Percentiles rank a stretch among this genome's conserved stretches.
Conservation (phyloP, 92 coral and sea anemone species). For the Paramuricea clavata region DNA sequence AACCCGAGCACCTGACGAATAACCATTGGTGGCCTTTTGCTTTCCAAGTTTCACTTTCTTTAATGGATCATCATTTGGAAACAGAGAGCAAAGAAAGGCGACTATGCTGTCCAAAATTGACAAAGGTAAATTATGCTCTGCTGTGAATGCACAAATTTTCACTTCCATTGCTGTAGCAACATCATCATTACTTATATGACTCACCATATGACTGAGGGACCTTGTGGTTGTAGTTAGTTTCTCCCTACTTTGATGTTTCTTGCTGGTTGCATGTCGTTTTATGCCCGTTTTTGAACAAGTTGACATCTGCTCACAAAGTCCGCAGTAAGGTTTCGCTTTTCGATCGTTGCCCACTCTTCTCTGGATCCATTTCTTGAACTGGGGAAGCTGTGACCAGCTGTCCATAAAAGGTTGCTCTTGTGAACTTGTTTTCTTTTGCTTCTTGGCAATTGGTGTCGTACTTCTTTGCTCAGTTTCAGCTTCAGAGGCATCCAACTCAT, state of each 20-base stretch:
- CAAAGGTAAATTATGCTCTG: constrained; percentile 9
- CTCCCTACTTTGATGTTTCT: background rate
- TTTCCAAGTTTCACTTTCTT: constrained; percentile 28
- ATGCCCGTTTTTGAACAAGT: constrained; percentile 1
- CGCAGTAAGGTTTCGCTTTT: background rate
- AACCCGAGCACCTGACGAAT: background rate
- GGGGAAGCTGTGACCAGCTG: constrained; percentile 8
- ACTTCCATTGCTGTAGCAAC: background rate
- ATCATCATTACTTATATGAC: background rate
- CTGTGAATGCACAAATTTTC: background rate
- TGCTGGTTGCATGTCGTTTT: constrained; percentile 11
- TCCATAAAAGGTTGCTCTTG: constrained; percentile 5
- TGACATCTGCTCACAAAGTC: background rate
- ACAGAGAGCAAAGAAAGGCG: background rate
- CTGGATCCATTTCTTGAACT: background rate
- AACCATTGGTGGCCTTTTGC: constrained; percentile 19
- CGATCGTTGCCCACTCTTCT: background rate
- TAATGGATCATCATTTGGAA: background rate
- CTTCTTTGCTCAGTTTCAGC: no score
- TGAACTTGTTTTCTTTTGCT: background rate
- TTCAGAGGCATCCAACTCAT: no score
- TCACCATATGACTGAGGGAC: background rate
- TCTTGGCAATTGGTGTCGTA: background rate
- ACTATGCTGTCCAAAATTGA: background rate
- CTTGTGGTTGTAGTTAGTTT: background rate